Evolutionary conservation across 2,888 invertebrate genomes (phyloP), one percentile per base, ranked within the genome.

Genomic region (Zelleria hepariella): DNA sequence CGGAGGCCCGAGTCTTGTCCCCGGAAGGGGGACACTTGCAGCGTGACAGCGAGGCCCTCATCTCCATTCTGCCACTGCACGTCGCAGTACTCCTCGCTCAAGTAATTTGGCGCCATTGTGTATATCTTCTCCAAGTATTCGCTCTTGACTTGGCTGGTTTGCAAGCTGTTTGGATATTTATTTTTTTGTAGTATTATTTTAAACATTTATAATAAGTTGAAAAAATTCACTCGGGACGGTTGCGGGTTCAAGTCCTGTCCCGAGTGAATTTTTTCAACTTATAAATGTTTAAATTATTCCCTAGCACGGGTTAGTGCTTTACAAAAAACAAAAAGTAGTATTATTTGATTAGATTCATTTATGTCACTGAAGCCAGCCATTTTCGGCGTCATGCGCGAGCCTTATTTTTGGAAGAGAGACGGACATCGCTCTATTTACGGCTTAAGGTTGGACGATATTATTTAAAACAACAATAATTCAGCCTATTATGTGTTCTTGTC

Each of bases 91-190:
- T 93, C 92, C 80, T 96, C 96, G 8, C 92, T 90, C 52, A 96
- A 83, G 80, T 96, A 96, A 73, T 94, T 94, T 0, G 96, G 95
- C 1, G 95, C 95, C 80, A 96, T 89, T n/a, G 88, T 90, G 68
- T 94, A 93, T 60, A 96, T 89, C 70, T 95, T 93, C 71, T 93
- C 92, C n/a, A 96, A 87, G 78, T 96, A 96, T 65, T 93, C 91
- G 67, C 93, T 93, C 75, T 95, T 96, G 0, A 96, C 92, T 72
- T 92, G 91, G 65, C 91, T 91, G 74, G 59, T 78, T 78, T 20
- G 10, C 10, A 51, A 51, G 2, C 23, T 21, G 51, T 1, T 23
- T 23, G 51, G 25, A 21, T n/a, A 21, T 7, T 32, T 32, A 7
- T 32, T 10, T 7, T 32, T 32, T 10, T 7, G 5, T 5, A n/a